A percentile compares a stretch with the other conserved stretches of the same genome.
Conservation (phyloP, 1,140 invertebrate species). For the Temnothorax nylanderi region DNA sequence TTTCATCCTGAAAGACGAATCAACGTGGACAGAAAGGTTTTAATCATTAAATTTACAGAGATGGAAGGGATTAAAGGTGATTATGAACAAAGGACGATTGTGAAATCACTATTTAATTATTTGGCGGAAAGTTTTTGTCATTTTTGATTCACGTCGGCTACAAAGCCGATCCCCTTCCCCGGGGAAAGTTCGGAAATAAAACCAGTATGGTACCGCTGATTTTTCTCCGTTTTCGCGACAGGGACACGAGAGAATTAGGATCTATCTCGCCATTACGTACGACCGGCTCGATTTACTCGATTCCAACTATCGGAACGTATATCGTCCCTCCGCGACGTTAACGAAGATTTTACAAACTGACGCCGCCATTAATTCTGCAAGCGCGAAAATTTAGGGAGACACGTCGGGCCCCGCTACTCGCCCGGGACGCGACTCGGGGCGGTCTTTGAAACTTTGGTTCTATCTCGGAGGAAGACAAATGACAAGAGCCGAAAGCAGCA, state of each 20-base stretch:
- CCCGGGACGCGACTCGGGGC: slow-evolving; percentile 77
- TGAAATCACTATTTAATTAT: slow-evolving; percentile 59
- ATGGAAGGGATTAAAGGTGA: slow-evolving; percentile 48
- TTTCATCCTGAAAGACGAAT: slow-evolving; percentile 24
- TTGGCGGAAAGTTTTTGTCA: slow-evolving; percentile 38
- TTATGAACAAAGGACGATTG: slow-evolving; percentile 14
- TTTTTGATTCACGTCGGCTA: slow-evolving; percentile 34
- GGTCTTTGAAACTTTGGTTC: slow-evolving; percentile 82
- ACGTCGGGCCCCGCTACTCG: slow-evolving; percentile 69
- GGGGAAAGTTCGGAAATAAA: slow-evolving; percentile 48
- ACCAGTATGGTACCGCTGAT: slow-evolving; percentile 22
- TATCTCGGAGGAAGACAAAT: slow-evolving; percentile 83
- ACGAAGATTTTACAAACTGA: slow-evolving; percentile 74
- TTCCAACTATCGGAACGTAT: slow-evolving; percentile 66
- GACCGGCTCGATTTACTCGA: slow-evolving; percentile 41
- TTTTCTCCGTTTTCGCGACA: slow-evolving; percentile 38
- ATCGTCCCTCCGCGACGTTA: slow-evolving; percentile 50
- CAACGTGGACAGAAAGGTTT: neutral
- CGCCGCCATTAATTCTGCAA: slow-evolving; percentile 78
- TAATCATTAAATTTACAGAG: slow-evolving; percentile 42
- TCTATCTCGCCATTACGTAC: slow-evolving; percentile 49
- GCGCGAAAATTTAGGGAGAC: slow-evolving; percentile 79
- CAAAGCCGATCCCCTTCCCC: neutral
- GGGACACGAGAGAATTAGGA: slow-evolving; percentile 23
- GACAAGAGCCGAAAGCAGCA: slow-evolving; percentile 75